Evolutionary conservation across 2,113 vertebrate genomes (phyloP).

Genomic region (Scolopax mira): DNA sequence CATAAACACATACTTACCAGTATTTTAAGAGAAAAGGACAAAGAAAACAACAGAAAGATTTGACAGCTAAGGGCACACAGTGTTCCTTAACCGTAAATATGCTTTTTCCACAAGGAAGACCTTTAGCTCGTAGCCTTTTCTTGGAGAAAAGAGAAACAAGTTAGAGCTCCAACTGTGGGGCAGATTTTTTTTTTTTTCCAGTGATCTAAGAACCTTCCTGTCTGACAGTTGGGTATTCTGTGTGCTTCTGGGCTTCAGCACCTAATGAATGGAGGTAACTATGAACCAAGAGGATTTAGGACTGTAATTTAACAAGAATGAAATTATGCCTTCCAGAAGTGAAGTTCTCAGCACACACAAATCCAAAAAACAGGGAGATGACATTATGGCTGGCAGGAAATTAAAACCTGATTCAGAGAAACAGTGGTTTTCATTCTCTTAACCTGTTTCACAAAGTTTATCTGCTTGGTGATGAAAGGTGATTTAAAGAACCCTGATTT

Average conservation of each 20-base stretch:
- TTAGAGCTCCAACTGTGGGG: neutral
- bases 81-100: neutral
- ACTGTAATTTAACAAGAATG: neutral
- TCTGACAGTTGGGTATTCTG: neutral
- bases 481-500: neutral
- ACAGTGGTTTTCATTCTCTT: neutral
- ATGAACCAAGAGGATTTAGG: neutral
- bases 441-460: neutral
- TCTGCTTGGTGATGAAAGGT: neutral
- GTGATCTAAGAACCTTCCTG: neutral
- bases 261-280: neutral
- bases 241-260: neutral
- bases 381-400: neutral
- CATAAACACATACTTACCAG: neutral
- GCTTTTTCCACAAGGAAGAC: neutral
- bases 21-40: neutral
- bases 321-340: neutral
- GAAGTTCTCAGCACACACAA: neutral
- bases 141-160: neutral
- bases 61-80: neutral
- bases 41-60: neutral
- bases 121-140: neutral
- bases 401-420: neutral
- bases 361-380: neutral
- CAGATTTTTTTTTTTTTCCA: neutral